phyloP scores from a whole-genome alignment of 2,888 invertebrate species.

The Tenodera sinensis region DNA sequence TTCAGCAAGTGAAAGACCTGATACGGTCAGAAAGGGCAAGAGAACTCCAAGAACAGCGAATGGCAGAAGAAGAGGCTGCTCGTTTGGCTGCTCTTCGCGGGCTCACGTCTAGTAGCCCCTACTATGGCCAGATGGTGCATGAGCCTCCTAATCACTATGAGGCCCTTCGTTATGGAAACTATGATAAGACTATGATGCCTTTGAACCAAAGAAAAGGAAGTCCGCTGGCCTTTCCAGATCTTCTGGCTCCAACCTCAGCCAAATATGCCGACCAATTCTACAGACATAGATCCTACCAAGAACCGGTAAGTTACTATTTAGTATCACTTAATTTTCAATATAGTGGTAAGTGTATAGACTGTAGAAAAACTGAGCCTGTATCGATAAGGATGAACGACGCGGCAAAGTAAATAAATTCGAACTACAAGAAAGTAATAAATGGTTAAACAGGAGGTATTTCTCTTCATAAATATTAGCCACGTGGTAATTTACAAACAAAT shows the following conservation, averaged over 20 bases:
- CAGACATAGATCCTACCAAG: conserved; percentile 21
- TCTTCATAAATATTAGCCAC: no score
- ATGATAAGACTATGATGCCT: background rate
- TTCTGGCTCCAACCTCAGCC: conserved; percentile 42
- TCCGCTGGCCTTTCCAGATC: conserved; percentile 45
- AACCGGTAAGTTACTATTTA: conserved; percentile 1
- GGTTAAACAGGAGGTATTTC: no score
- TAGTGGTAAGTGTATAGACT: no score
- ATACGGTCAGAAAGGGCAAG: conserved; percentile 73
- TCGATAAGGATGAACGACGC: no score
- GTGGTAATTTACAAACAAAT: no score
- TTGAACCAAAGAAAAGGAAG: conserved; percentile 30
- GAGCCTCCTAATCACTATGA: background rate
- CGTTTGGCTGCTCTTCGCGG: conserved; percentile 60
- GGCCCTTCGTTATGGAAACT: background rate
- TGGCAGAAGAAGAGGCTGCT: conserved; percentile 69
- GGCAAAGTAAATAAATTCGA: no score
- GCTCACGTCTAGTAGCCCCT: conserved; percentile 42
- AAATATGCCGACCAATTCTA: conserved; percentile 12
- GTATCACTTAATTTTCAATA: background rate
- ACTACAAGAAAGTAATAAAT: no score
- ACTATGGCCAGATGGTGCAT: conserved; percentile 4
- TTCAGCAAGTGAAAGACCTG: conserved; percentile 76
- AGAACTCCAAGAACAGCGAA: conserved; percentile 70
- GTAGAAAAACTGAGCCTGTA: no score